Percentiles rank a stretch among this genome's conserved stretches.
Conservation (phyloP, 2,113 vertebrate species). For the Morone saxatilis region DNA sequence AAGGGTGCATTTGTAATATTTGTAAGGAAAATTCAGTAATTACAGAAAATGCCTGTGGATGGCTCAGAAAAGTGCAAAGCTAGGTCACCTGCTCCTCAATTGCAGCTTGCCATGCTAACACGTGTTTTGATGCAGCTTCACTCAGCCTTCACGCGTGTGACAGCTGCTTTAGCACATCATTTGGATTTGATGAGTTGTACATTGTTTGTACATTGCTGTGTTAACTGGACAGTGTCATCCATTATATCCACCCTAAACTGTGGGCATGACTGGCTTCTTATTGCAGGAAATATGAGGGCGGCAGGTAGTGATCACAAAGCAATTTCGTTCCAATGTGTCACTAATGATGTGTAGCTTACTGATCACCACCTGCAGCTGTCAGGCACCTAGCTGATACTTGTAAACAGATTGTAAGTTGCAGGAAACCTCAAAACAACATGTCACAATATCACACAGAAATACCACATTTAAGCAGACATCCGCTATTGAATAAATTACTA, state of each 20-base stretch:
- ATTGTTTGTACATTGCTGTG: background rate
- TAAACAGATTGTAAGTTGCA: conserved; percentile 9
- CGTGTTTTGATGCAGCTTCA: background rate
- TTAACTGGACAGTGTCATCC: background rate
- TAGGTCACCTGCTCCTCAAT: background rate
- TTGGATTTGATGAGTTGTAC: conserved; percentile 2
- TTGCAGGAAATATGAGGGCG: conserved; percentile 58
- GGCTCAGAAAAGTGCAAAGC: background rate
- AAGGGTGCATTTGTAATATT: background rate
- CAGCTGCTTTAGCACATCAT: background rate
- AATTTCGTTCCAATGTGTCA: conserved; percentile 45
- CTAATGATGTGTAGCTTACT: conserved; percentile 38
- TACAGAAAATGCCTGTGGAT: background rate
- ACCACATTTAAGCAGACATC: background rate
- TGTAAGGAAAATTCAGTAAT: background rate
- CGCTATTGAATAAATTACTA: background rate
- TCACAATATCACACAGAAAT: too few species aligned
- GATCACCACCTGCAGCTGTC: conserved; percentile 13
- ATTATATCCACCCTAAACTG: background rate
- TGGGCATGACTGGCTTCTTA: conserved; percentile 35
- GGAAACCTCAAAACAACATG: background rate
- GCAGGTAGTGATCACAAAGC: conserved; percentile 57
- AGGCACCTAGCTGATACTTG: conserved; percentile 18
- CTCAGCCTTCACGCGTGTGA: background rate
- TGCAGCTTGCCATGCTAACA: background rate